Evolutionary conservation across 2,113 vertebrate species (phyloP).

Genomic region (Neoarius graeffei): DNA sequence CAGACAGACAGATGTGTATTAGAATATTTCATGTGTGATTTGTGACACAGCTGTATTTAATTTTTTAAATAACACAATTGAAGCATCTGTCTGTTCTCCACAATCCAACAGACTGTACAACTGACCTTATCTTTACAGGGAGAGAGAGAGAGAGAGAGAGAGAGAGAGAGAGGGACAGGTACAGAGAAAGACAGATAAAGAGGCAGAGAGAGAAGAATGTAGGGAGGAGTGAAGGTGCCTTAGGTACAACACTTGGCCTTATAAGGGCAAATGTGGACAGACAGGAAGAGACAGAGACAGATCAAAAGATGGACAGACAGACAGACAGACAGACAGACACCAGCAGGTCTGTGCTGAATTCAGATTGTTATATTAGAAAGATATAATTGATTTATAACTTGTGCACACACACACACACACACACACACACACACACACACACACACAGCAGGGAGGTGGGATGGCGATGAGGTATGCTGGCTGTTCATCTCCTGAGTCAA

Average conservation of each 20-base stretch:
- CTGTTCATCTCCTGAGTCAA: constrained; percentile 36
- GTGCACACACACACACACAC: not conserved
- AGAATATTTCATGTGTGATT: not conserved
- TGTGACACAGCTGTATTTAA: not conserved
- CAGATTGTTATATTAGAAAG: not conserved
- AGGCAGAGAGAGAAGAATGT: not conserved
- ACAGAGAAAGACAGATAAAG: not conserved
- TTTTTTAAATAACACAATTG: not conserved
- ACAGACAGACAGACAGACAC: not conserved
- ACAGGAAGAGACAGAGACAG: not conserved
- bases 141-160: not conserved
- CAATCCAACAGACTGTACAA: not conserved
- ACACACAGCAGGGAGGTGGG: constrained; percentile 8
- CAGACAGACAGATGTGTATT: not conserved
- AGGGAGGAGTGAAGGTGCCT: constrained; percentile 20
- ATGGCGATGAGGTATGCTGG: constrained; percentile 30
- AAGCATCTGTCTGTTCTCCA: not conserved
- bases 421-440: not conserved
- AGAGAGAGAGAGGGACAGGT: not conserved
- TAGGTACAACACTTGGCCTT: constrained; percentile 26
- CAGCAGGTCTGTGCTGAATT: not conserved
- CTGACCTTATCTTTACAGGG: not conserved
- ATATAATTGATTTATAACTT: no score
- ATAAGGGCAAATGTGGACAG: constrained; percentile 37
- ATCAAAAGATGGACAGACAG: not conserved